Evolutionary conservation across 2,888 invertebrate species (phyloP).

Genomic region (Yponomeuta evonymella): DNA sequence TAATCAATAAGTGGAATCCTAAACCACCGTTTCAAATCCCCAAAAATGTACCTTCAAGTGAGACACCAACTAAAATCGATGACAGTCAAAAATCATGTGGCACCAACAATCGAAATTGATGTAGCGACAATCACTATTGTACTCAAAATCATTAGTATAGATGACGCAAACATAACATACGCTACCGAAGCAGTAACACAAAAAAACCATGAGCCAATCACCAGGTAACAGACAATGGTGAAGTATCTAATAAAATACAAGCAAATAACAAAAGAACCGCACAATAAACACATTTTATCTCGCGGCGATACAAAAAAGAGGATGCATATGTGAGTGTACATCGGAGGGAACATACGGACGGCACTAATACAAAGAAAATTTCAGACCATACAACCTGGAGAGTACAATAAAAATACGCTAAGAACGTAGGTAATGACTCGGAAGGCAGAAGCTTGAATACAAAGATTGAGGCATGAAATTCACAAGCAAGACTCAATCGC

Average conservation of each 20-base stretch:
- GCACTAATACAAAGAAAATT: constrained; percentile 15
- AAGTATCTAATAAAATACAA: constrained; percentile 35
- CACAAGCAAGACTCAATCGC: constrained; percentile 65
- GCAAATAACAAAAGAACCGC: constrained; percentile 23
- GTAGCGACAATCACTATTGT: constrained; percentile 69
- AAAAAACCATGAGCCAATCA: constrained; percentile 68
- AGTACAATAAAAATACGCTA: constrained; percentile 59
- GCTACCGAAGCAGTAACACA: constrained; percentile 48
- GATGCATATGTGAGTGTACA: background rate
- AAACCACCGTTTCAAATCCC: constrained; percentile 4
- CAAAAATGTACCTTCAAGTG: constrained; percentile 27
- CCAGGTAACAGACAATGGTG: constrained; percentile 33
- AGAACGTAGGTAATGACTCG: constrained; percentile 67
- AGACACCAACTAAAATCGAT: constrained; percentile 68
- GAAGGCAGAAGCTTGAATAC: constrained; percentile 69
- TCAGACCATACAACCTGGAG: constrained; percentile 27
- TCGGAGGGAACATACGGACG: background rate
- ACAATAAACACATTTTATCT: constrained; percentile 44
- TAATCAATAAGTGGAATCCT: constrained; percentile 8
- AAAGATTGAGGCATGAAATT: constrained; percentile 69
- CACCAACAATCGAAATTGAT: constrained; percentile 35
- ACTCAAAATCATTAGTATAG: constrained; percentile 72
- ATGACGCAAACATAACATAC: constrained; percentile 68
- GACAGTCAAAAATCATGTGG: constrained; percentile 52
- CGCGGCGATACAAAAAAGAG: constrained; percentile 4